Percentiles rank a stretch among this genome's conserved stretches.
Evolutionary conservation across 2,888 invertebrate genomes (phyloP).

Genomic region (Latheticus oryzae): DNA sequence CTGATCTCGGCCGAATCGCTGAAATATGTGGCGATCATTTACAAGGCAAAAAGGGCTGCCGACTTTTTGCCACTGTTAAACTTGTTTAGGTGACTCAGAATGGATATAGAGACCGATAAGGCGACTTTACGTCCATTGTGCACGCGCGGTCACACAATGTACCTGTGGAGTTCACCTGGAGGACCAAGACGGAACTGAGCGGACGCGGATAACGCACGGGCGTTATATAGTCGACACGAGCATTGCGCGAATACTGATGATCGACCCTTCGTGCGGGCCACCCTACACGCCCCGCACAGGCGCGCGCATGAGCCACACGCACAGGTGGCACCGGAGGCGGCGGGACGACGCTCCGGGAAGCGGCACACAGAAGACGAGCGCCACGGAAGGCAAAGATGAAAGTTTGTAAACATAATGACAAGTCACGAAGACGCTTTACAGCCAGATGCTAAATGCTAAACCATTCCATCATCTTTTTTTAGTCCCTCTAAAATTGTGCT

Average conservation of each 20-base stretch:
- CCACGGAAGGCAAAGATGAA: too few relatives aligned
- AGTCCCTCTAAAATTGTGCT: too few relatives aligned
- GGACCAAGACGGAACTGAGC: conserved; percentile 56
- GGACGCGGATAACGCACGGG: conserved; percentile 56
- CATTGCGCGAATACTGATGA: conserved; percentile 65
- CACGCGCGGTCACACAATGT: conserved; percentile 6
- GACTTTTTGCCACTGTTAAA: conserved; percentile 47
- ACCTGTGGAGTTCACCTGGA: conserved; percentile 60
- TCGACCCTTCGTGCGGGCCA: conserved; percentile 58
- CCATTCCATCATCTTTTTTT: too few relatives aligned
- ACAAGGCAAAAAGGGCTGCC: conserved; percentile 50
- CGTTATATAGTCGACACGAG: conserved; percentile 62
- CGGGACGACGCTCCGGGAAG: conserved; percentile 28
- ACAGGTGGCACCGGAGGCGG: conserved; percentile 61
- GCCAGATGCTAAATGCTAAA: too few relatives aligned
- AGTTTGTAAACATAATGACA: too few relatives aligned
- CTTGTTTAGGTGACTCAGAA: too few relatives aligned
- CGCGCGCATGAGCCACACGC: conserved; percentile 57
- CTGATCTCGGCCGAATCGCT: conserved; percentile 54
- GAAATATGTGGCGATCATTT: conserved; percentile 59
- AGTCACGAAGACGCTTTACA: too few relatives aligned
- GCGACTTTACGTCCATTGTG: conserved; percentile 18
- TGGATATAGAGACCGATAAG: too few relatives aligned
- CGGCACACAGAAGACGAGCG: too few relatives aligned
- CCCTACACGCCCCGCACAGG: conserved; percentile 58